Conservation (phyloP, 2,888 invertebrate species). For the Vanessa cardui region DNA sequence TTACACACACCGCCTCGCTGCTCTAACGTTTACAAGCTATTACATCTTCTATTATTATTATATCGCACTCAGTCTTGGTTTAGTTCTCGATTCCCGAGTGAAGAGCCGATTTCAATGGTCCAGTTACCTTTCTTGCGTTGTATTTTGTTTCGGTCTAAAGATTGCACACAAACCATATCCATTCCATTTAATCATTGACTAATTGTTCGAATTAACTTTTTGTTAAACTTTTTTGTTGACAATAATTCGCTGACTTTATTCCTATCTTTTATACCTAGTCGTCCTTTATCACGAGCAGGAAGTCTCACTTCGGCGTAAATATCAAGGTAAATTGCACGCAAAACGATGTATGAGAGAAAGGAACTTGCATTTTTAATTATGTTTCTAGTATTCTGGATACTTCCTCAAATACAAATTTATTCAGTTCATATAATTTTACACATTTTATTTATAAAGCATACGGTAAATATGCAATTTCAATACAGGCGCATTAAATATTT, state of each 20-base stretch:
- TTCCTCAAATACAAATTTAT: conserved; percentile 17
- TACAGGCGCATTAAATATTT: background rate
- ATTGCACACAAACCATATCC: conserved; percentile 36
- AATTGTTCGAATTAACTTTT: background rate
- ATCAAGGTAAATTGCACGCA: conserved; percentile 67
- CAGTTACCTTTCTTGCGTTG: conserved; percentile 56
- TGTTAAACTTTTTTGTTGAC: background rate
- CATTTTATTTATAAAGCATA: background rate
- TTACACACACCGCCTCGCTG: conserved; percentile 51
- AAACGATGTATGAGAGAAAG: conserved; percentile 54
- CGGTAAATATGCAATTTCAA: background rate
- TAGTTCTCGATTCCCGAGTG: conserved; percentile 52
- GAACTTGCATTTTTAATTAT: conserved; percentile 33
- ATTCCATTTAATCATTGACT: conserved; percentile 31
- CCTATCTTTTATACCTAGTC: conserved; percentile 46
- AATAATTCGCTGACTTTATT: conserved; percentile 35
- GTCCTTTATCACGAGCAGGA: conserved; percentile 71
- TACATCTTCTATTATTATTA: conserved; percentile 17
- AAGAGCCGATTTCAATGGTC: conserved; percentile 66
- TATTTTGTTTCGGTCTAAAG: conserved; percentile 51
- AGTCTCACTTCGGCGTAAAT: conserved; percentile 67
- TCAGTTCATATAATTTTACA: conserved; percentile 19
- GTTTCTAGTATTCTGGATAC: conserved; percentile 28
- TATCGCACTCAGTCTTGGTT: conserved; percentile 33
- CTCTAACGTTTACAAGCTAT: conserved; percentile 32